Evolutionary conservation across 2,113 vertebrate genomes (phyloP).

Genomic region (Periophthalmus modestus): DNA sequence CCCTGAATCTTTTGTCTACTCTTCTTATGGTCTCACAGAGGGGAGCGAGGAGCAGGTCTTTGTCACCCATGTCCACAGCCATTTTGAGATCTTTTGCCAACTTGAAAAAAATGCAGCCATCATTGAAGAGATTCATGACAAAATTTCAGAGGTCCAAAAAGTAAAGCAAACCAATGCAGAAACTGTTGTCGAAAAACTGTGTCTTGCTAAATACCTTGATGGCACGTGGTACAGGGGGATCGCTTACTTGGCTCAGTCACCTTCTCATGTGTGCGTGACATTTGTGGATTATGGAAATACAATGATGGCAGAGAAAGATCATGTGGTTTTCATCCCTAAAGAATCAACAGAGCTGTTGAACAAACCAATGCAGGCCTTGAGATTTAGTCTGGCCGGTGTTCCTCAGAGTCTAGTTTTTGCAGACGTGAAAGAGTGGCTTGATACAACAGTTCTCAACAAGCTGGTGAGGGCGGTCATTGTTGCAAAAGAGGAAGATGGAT

Average conservation of each 20-base stretch:
- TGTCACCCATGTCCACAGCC: constrained; percentile 81
- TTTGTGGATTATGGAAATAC: constrained; percentile 94
- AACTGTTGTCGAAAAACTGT: constrained; percentile 64
- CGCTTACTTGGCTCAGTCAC: constrained; percentile 64
- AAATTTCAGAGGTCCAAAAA: constrained; percentile 65
- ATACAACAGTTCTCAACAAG: constrained; percentile 75
- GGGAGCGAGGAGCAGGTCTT: constrained; percentile 83
- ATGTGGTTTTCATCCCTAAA: constrained; percentile 79
- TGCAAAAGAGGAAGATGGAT: constrained; percentile 76
- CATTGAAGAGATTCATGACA: constrained; percentile 74
- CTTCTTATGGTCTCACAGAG: constrained; percentile 78
- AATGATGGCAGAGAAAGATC: constrained; percentile 73
- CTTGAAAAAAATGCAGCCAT: constrained; percentile 81
- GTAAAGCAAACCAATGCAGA: constrained; percentile 25
- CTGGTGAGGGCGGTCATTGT: constrained; percentile 77
- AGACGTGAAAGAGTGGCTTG: constrained; percentile 82
- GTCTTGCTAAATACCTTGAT: constrained; percentile 84
- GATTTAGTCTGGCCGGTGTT: constrained; percentile 78
- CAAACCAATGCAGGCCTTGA: constrained; percentile 89
- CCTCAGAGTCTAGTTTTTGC: constrained; percentile 63
- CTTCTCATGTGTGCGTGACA: constrained; percentile 73
- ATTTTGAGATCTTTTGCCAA: constrained; percentile 87
- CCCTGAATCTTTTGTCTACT: constrained; percentile 84
- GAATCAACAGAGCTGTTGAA: constrained; percentile 80
- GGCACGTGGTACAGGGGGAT: constrained; percentile 84